Base-by-base conservation (phyloP, 1,140 invertebrate genomes). In the Zaprionus inermis region DNA sequence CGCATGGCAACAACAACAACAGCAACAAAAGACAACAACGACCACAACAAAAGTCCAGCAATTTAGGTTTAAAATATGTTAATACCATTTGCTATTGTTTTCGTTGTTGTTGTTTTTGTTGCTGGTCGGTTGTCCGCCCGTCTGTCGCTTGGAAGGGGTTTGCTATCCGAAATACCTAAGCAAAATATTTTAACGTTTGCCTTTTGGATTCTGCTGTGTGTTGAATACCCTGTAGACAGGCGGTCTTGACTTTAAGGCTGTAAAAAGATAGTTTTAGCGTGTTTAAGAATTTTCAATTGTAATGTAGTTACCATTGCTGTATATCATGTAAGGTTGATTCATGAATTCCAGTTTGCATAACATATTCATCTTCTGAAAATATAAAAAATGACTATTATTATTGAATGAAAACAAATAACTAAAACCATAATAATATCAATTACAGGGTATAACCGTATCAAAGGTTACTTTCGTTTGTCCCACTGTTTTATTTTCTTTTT, bases 1-100 rank as follows among this genome's bases (percentile, higher is more conserved):
- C 72, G 63, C 54, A 74, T 49, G 55, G 58, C 60, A 75, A 28
- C 68, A 81, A 63, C 61, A 59, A 44, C 64, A 30, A 22, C 67
- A 72, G 5, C 24, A 65, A 60, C 70, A 78, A 78, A 72, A 63
- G 61, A 63, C 71, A 82, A 86, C 75, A 60, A 57, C 63, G 22
- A 66, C 76, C 61, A 67, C 73, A 77, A 60, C 73, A 72, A 69
- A 81, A 70, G 67, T 74, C 69, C 77, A 70, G 76, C 64, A 82
- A 85, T 86, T 79, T 88, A 51, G 82, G 77, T 79, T 86, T 82
- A 88, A 88, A 80, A 86, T 86, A 86, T 86, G 86, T 86, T 86
- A 88, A 82, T 76, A 78, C 79, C 76, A 79, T 71, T 70, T 70
- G 56, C 58, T 55, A 63, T 59, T 76, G 69, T 67, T 76, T 46